Base-by-base conservation (phyloP, 1,140 invertebrate genomes). In the Lucilia cuprina region DNA sequence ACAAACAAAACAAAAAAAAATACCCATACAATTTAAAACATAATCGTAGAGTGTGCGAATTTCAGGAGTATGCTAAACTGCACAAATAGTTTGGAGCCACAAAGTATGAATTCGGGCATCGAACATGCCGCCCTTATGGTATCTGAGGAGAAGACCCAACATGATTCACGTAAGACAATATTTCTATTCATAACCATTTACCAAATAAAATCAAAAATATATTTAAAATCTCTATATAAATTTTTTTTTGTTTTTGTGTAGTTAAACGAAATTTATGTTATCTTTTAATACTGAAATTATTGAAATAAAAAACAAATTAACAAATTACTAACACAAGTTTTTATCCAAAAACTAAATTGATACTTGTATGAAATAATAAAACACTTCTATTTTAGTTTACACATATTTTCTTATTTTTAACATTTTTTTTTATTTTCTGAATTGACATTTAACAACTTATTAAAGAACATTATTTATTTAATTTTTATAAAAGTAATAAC, bases 1-100 rank as follows among this genome's bases (percentile, higher is more conserved):
- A 84, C 82, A 82, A 85, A 84, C 86, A 83, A 88, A 87, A 86
- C 86, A 87, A 41, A 41, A 86, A n/a, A 89, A 87, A 89, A 88
- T 88, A 89, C 87, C 86, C 89, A 88, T 89, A 90, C 91, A 91
- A 80, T 88, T 88, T 90, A 89, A 92, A 91, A 92, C 91, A 92
- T 92, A 92, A 92, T 92, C 88, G 92, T 91, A 92, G 92, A 92
- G 91, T 92, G 92, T 92, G 92, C 92, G 91, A 93, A 92, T 94
- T 94, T 94, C 94, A 95, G 94, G 94, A 96, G 95, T 94, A 95
- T 95, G 94, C 93, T 95, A 93, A 95, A 95, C 93, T 95, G 94
- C 93, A 95, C 95, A 92, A 96, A 96, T 94, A 93, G 94, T 89
- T 93, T 95, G 93, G 95, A 95, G 92, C 94, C 94, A 92, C 94